Base-by-base conservation (phyloP, 1,140 invertebrate genomes). In the Centruroides vittatus region DNA sequence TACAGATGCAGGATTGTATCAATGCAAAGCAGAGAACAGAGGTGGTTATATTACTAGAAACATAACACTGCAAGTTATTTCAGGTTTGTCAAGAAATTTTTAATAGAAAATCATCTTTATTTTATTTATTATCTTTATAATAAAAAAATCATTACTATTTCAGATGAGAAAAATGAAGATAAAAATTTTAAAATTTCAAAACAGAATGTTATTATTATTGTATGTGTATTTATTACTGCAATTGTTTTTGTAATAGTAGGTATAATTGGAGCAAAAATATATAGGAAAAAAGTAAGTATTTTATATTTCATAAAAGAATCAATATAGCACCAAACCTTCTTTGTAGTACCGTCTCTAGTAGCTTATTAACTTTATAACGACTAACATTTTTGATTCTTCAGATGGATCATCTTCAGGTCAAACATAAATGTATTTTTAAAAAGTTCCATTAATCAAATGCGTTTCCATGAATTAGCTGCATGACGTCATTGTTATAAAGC, bases 1-100 rank as follows among this genome's bases (percentile, higher is more conserved):
- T 12, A 58, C 52, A 23, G 63, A 66, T 62, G 53, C 57, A 3
- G 66, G 66, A 5, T 55, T 63, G 41, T 69, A 65, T 57, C 52
- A 65, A 50, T 67, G 65, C 57, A 34, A 57, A 12, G 60, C 56
- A 5, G 10, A 46, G n/a, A 69, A 66, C 47, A 62, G 55, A 35
- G 63, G 62, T 34, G 65, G 65, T 53, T 8, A 10, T 13, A 36
- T 64, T 11, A 53, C 36, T 9, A 23, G 59, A n/a, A 55, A 59
- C 11, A 36, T 58, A 5, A 60, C 49, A 7, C 23, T 68, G 13
- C 56, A 61, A 46, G 62, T 68, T 4, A 49, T 58, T 8, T 47
- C 46, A 10, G 52, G 57, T 55, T n/a, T 41, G n/a, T 23, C 23
- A 23, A 23, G 23, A 23, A 23, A 23, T 23, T 23, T 1, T 23